These are phyloP conservation scores for Chrosomus eos DNA, from an alignment of 2,797 vertebrate species.

Conservation along the genomic window DNA sequence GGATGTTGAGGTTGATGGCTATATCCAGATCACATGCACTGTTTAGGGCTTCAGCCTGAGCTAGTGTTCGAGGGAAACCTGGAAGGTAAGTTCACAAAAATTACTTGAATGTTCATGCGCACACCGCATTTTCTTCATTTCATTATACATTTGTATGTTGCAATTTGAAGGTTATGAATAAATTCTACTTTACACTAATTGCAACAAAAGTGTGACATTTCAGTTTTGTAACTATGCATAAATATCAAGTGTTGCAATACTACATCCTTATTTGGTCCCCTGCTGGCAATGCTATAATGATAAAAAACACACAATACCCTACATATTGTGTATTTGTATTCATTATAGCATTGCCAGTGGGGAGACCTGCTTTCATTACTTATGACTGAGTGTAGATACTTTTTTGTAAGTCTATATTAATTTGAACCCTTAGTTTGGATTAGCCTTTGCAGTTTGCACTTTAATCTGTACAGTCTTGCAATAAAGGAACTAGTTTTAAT, in stretches of 20 bases:
- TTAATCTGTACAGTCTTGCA: neutral
- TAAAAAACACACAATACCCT: neutral
- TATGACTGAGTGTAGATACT: neutral
- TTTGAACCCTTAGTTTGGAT: neutral
- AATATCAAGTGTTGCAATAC: slow-evolving; percentile 7
- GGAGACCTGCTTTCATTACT: neutral
- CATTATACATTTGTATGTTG: neutral
- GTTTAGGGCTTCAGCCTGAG: slow-evolving; percentile 87
- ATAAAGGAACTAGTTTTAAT: slow-evolving; percentile 52
- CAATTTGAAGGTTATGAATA: neutral
- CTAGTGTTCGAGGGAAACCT: slow-evolving; percentile 91
- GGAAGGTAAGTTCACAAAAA: neutral
- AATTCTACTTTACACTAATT: no score
- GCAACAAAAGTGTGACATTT: no score
- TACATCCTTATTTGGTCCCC: neutral
- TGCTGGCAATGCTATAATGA: neutral
- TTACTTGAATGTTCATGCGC: neutral
- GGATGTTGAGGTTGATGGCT: slow-evolving; percentile 92
- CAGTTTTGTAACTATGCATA: neutral
- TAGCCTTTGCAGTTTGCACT: neutral
- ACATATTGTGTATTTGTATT: neutral
- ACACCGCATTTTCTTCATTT: neutral
- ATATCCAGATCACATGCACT: slow-evolving; percentile 85
- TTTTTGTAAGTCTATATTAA: neutral
- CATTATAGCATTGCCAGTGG: neutral